Percentiles rank a stretch among this genome's conserved stretches.
Evolutionary conservation across 2,888 invertebrate species (phyloP).

Genomic region (Ramazzottius varieornatus): DNA sequence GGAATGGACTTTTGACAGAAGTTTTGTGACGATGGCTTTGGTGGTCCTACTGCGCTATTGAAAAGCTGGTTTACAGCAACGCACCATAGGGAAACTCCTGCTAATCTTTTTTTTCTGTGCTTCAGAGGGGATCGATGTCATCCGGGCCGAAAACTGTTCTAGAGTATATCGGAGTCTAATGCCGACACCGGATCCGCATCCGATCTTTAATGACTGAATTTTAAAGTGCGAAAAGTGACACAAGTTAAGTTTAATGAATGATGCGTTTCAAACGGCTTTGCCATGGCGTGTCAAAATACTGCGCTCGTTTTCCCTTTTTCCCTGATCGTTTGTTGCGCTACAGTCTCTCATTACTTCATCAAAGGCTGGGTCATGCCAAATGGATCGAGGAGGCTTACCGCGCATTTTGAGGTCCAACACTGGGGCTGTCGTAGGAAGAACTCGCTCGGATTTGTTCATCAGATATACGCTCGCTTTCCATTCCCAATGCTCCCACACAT

Average conservation of each 20-base stretch:
- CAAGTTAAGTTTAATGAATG: background rate
- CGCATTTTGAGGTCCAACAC: slow-evolving; percentile 58
- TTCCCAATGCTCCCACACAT: slow-evolving; percentile 53
- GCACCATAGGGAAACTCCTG: background rate
- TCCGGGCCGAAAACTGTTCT: too few species aligned
- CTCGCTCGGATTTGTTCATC: slow-evolving; percentile 56
- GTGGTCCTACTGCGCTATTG: background rate
- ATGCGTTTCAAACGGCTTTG: background rate
- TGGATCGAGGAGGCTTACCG: too few species aligned
- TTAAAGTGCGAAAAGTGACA: background rate
- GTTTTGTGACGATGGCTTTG: too few species aligned
- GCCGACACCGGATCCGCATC: background rate
- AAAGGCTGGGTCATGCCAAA: too few species aligned
- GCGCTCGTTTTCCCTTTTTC: too few species aligned
- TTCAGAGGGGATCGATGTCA: too few species aligned
- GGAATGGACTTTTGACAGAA: too few species aligned
- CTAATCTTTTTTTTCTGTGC: background rate
- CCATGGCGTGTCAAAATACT: too few species aligned
- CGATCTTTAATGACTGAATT: background rate
- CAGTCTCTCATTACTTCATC: too few species aligned
- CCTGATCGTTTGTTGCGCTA: too few species aligned
- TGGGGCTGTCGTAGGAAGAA: slow-evolving; percentile 54
- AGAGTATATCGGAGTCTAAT: too few species aligned
- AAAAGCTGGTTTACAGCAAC: background rate
- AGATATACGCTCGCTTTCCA: slow-evolving; percentile 53